Evolutionary conservation across 2,113 vertebrate genomes (phyloP).

Genomic region (Sterrhoptilus dennistouni): DNA sequence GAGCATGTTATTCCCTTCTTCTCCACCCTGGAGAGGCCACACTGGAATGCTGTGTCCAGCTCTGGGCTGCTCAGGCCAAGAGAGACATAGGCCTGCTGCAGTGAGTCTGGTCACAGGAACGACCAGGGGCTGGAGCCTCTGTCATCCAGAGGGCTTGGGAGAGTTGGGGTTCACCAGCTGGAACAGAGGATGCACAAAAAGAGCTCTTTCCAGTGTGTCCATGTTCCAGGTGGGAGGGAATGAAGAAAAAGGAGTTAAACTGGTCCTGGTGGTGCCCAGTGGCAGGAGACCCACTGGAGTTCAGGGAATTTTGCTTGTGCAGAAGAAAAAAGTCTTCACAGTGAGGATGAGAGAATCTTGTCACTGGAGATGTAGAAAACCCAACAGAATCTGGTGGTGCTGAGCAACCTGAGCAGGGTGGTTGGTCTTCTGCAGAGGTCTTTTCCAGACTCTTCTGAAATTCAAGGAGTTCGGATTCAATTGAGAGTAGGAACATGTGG

Average conservation of each 20-base stretch:
- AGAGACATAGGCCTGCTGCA: background rate
- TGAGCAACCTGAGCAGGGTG: background rate
- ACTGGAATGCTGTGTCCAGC: background rate
- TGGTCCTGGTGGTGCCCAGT: background rate
- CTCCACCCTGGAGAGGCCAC: background rate
- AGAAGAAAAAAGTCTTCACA: background rate
- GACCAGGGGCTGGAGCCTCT: background rate
- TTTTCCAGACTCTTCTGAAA: background rate
- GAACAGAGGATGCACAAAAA: background rate
- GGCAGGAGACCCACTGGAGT: background rate
- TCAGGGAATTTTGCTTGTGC: background rate
- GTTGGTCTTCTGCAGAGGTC: background rate
- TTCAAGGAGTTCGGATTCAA: background rate
- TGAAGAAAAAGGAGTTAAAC: background rate
- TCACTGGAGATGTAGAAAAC: background rate
- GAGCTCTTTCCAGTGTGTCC: background rate
- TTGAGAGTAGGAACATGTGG: background rate
- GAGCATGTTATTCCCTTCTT: background rate
- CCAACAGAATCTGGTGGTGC: rapidly evolving
- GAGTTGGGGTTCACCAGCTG: background rate
- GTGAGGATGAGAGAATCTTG: background rate
- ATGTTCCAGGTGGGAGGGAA: background rate
- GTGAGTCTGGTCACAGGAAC: background rate
- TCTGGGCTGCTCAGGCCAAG: background rate
- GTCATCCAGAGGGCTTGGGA: background rate